Percentiles rank a stretch among this genome's conserved stretches.
phyloP scores from a whole-genome alignment of 1,140 invertebrate species.

The Thaumatotibia leucotreta region DNA sequence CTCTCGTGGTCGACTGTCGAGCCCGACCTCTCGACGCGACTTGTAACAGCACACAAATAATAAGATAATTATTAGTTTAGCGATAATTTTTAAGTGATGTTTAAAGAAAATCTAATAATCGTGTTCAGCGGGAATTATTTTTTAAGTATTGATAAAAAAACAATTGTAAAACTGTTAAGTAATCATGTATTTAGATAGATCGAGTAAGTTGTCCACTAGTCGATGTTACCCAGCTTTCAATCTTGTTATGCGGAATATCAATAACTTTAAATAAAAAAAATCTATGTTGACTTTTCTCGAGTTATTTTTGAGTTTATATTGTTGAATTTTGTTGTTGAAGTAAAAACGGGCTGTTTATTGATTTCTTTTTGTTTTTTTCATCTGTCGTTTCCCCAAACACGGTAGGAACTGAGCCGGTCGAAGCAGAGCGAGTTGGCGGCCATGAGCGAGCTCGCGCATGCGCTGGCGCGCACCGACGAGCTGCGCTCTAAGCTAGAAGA shows the following conservation, averaged over 20 bases:
- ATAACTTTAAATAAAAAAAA: conserved; percentile 56
- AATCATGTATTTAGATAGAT: conserved; percentile 70
- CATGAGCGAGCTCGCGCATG: conserved; percentile 49
- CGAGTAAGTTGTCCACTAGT: conserved; percentile 69
- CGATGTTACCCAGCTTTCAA: conserved; percentile 65
- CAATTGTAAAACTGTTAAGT: conserved; percentile 72
- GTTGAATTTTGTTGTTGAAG: conserved; percentile 64
- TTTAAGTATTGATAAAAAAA: conserved; percentile 65
- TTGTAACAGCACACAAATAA: conserved; percentile 71
- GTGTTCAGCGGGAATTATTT: conserved; percentile 72
- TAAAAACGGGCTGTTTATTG: conserved; percentile 40
- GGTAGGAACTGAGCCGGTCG: conserved; percentile 57
- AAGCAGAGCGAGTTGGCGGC: conserved; percentile 56
- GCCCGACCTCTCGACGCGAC: background rate
- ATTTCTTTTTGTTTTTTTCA: conserved; percentile 55
- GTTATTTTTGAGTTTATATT: conserved; percentile 67
- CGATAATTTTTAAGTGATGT: conserved; percentile 68
- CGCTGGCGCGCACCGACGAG: conserved; percentile 51
- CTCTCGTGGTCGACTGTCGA: conserved; percentile 50
- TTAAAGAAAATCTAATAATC: conserved; percentile 62
- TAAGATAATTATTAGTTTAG: conserved; percentile 72
- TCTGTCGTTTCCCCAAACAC: conserved; percentile 39
- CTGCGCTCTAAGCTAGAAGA: conserved; percentile 61
- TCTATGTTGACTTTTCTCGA: conserved; percentile 58
- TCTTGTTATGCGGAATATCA: conserved; percentile 69